A percentile compares a stretch with the other conserved stretches of the same genome.
Evolutionary conservation across 2,888 invertebrate species (phyloP).

Genomic region (Scaptomyza flava): DNA sequence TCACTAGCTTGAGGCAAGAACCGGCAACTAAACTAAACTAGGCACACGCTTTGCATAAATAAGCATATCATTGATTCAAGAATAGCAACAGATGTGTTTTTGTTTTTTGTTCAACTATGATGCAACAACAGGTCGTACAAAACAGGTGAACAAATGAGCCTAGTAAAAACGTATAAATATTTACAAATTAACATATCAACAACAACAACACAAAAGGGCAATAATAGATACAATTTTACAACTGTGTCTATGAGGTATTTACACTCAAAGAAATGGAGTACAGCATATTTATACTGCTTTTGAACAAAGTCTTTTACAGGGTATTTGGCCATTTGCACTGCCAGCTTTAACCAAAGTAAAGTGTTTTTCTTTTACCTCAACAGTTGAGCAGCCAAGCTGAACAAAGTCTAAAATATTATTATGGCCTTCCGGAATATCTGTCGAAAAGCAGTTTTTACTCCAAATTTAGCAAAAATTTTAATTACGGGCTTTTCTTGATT

Average conservation of each 20-base stretch:
- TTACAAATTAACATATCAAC: slow-evolving; percentile 4
- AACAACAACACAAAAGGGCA: neutral
- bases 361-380: slow-evolving; percentile 27
- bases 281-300: no score
- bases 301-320: slow-evolving; percentile 1
- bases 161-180: slow-evolving; percentile 18
- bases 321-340: slow-evolving; percentile 8
- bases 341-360: slow-evolving; percentile 37
- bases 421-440: slow-evolving; percentile 14
- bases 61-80: slow-evolving; percentile 63
- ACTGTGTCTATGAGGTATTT: neutral
- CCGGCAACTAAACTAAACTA: slow-evolving; percentile 43
- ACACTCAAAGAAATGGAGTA: no score
- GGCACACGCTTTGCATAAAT: slow-evolving; percentile 72
- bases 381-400: slow-evolving; percentile 62
- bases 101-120: slow-evolving; percentile 40
- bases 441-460: slow-evolving; percentile 2
- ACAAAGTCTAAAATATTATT: slow-evolving; percentile 33
- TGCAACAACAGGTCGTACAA: slow-evolving; percentile 39
- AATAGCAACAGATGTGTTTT: slow-evolving; percentile 49
- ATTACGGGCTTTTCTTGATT: slow-evolving; percentile 37
- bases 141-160: slow-evolving; percentile 68
- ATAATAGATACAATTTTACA: neutral
- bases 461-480: slow-evolving; percentile 13
- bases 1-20: slow-evolving; percentile 44